Evolutionary conservation across 2,797 vertebrate species (phyloP), one percentile per base, ranked within the genome.

Genomic region (Kryptolebias ocellatus): DNA sequence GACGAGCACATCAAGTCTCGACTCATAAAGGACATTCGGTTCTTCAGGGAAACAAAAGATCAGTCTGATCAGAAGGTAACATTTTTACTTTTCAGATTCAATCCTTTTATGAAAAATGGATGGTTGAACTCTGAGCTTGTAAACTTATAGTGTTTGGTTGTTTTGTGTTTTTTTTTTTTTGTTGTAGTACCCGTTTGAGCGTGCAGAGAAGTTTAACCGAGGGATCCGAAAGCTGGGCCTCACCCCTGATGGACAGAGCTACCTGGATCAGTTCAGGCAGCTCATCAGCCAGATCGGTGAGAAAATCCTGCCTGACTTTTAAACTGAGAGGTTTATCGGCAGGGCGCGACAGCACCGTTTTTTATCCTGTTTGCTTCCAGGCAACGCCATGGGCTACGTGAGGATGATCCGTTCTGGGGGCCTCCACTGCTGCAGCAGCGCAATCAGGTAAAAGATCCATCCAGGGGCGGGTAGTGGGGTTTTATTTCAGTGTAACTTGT

Each of bases 1-100:
- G 98, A 99, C 57, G 98, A 99, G 72, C 98, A 99, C 92, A 99
- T 99, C 87, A 99, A 99, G 87, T 99, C 98, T 82, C 94, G 98
- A 67, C 93, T 99, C 82, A 99, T 99, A 87, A 99, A 99, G 87
- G 98, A 99, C 90, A 99, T 99, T 71, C 95, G 98, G 53, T 99
- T 98, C 95, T 99, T 99, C 90, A 95, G 96, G 81, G 98, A 99
- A 91, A 95, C 96, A 24, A 99, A 99, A 77, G 98, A 99, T 88
- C 96, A 99, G 92, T 96, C 96, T 47, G 98, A 99, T 90, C 98
- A 99, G 76, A 99, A 99, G 96, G 98, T 98, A 17, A 5, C 0
- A 20, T 10, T 57, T 24, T 24, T 6, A 4, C 18, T 46, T 18
- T 1, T 5, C 31, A 34, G 9, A 34, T 34, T 34, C 31, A 34